A percentile compares a stretch with the other conserved stretches of the same genome.
These are phyloP conservation scores for Leptinotarsa texana DNA, from an alignment of 1,140 invertebrate species.

Conservation along the genomic window DNA sequence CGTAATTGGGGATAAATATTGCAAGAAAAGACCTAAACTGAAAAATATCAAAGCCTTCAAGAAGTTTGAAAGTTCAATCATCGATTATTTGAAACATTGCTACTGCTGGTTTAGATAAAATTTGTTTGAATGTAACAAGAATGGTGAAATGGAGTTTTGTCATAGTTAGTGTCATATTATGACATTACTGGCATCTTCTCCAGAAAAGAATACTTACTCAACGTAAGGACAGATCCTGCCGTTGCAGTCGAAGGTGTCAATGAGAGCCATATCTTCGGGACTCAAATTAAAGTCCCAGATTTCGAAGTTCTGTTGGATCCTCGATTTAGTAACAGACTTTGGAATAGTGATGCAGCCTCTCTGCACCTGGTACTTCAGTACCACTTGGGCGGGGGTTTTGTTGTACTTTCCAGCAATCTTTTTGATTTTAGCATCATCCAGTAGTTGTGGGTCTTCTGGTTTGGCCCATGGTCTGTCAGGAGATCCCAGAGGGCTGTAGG, in stretches of 20 bases:
- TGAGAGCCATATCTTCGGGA: constrained; percentile 59
- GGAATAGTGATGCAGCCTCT: constrained; percentile 59
- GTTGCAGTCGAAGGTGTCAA: constrained; percentile 57
- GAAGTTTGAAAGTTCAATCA: too few species aligned
- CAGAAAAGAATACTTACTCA: constrained; percentile 33
- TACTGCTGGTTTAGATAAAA: too few species aligned
- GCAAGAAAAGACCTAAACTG: too few species aligned
- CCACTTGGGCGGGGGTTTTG: constrained; percentile 73
- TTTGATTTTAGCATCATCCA: constrained; percentile 68
- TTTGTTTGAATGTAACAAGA: too few species aligned
- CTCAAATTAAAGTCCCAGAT: constrained; percentile 73
- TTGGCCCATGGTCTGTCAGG: constrained; percentile 70
- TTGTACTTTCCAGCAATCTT: constrained; percentile 68
- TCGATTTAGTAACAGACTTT: constrained; percentile 68
- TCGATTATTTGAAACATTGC: too few species aligned
- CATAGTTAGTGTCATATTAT: too few species aligned
- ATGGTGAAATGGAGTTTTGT: too few species aligned
- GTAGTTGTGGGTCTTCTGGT: constrained; percentile 66
- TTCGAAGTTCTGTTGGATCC: constrained; percentile 73
- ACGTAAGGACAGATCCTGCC: constrained; percentile 44
- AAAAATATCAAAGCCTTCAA: too few species aligned
- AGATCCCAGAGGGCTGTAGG: constrained; percentile 80
- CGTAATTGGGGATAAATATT: too few species aligned
- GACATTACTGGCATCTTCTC: too few species aligned
- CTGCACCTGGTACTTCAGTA: constrained; percentile 66